Evolutionary conservation across 2,797 vertebrate species (phyloP).

Genomic region (Yasuhikotakia modesta): DNA sequence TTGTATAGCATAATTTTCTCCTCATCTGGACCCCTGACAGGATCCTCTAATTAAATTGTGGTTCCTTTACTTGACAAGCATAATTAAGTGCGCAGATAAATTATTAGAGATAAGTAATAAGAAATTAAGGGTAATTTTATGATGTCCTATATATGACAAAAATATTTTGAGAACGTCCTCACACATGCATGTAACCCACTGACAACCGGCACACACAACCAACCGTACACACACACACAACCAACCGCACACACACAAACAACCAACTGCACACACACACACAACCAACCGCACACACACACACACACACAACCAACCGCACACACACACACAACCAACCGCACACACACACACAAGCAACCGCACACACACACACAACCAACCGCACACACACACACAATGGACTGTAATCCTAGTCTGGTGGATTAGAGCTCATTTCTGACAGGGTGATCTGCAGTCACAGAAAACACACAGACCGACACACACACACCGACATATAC

Average conservation of each 20-base stretch:
- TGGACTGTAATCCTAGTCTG: constrained; percentile 78
- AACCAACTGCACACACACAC: too few relatives aligned
- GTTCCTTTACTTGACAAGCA: neutral
- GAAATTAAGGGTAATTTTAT: neutral
- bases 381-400: too few relatives aligned
- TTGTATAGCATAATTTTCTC: neutral
- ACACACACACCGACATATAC: neutral
- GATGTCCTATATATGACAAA: neutral
- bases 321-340: too few relatives aligned
- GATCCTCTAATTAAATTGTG: constrained; percentile 14
- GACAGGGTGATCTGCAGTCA: constrained; percentile 62
- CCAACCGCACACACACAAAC: too few relatives aligned
- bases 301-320: too few relatives aligned
- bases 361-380: too few relatives aligned
- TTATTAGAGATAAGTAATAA: constrained; percentile 3
- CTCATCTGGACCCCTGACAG: neutral
- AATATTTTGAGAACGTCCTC: neutral
- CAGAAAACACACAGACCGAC: constrained; percentile 49
- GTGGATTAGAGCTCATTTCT: constrained; percentile 77
- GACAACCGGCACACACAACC: too few relatives aligned
- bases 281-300: too few relatives aligned
- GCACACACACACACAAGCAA: too few relatives aligned
- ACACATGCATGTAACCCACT: constrained; percentile 1
- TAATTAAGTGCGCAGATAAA: constrained; percentile 19
- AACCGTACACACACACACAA: too few relatives aligned